Evolutionary conservation across 2,797 vertebrate genomes (phyloP).

Genomic region (Arctocebus calabarensis): DNA sequence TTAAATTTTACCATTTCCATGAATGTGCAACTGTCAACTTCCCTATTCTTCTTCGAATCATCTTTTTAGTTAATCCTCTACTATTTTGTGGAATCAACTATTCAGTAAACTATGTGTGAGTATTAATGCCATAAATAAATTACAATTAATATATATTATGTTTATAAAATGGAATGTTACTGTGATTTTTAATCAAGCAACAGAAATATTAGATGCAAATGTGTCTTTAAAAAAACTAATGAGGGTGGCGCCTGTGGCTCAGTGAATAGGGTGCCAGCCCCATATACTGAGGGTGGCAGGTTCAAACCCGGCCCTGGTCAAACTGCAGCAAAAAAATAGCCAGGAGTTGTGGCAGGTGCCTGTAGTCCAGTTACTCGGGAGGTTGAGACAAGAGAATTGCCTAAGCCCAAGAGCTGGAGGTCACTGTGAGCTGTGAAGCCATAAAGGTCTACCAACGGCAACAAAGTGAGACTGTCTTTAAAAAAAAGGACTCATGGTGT

Average conservation of each 20-base stretch:
- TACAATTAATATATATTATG: neutral
- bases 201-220: neutral
- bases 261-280: too few relatives aligned
- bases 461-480: too few relatives aligned
- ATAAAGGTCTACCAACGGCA: too few relatives aligned
- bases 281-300: too few relatives aligned
- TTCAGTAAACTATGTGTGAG: neutral
- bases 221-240: constrained; percentile 30
- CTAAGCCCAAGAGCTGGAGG: too few relatives aligned
- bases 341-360: too few relatives aligned
- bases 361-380: too few relatives aligned
- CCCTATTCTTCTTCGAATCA: neutral
- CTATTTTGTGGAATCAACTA: constrained; percentile 34
- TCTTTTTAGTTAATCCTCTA: neutral
- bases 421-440: too few relatives aligned
- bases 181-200: constrained; percentile 47
- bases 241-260: too few relatives aligned
- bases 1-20: neutral
- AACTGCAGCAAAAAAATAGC: too few relatives aligned
- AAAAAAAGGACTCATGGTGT: neutral
- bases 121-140: neutral
- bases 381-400: too few relatives aligned
- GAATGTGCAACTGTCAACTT: neutral
- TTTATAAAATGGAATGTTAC: constrained; percentile 39
- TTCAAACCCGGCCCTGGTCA: too few relatives aligned